Evolutionary conservation across 1,140 invertebrate species (phyloP), one percentile per base, ranked within the genome.

Genomic region (Heliconius melpomene): DNA sequence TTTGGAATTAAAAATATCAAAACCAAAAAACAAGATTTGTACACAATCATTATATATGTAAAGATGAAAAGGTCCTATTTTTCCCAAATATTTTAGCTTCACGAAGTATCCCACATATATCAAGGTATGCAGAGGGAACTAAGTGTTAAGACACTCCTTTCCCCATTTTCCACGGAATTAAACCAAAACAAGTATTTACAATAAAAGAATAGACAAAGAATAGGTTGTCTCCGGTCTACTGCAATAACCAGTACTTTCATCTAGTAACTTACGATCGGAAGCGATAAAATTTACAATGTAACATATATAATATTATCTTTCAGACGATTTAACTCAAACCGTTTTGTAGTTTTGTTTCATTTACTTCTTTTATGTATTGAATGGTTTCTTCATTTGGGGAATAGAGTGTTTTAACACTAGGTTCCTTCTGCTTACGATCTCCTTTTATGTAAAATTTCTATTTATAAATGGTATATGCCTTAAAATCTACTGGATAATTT

Each of bases 241-340:
- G 60, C 60, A 66, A 16, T 66, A 60, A 29, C 23, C 23, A 26
- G 60, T 66, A 66, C 26, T 57, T 57, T 57, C 54, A 57, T 57
- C 8, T 11, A 29, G 60, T 26, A 66, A 66, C 23, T 66, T 66
- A 66, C 60, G 60, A 66, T 66, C 60, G 60, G 60, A 66, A 66
- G 60, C 60, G 7, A 7, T 66, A 26, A 66, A 66, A 66, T 66
- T 29, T 66, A 66, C 60, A 29, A 66, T 66, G 26, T 26, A 66
- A 66, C 23, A 29, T 66, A 29, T 66, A 66, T 66, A 26, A 66
- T 66, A 29, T 66, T 66, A 26, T 66, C 23, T 66, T 66, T 66
- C 23, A 26, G 11, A 66, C 60, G 60, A 66, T 66, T 66, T 66
- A 66, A 66, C 60, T 29, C 0, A 13, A 66, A 66, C 11, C 7